These are phyloP conservation scores for Epizoanthus ramosus DNA, from an alignment of 92 coral and sea anemone species.

Conservation along the genomic window DNA sequence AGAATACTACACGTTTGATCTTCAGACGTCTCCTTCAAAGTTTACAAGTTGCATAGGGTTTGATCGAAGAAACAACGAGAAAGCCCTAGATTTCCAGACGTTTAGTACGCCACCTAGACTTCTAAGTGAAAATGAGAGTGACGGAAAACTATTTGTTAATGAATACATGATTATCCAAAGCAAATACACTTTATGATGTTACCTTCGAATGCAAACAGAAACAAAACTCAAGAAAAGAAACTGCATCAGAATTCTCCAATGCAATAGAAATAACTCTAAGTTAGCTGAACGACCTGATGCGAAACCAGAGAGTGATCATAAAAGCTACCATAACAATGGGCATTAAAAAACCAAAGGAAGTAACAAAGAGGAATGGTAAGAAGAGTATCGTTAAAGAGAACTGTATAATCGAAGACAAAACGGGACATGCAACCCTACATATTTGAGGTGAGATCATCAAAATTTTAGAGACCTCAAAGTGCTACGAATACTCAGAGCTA, in stretches of 20 bases:
- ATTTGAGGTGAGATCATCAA: constrained; percentile 44
- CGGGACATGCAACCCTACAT: constrained; percentile 56
- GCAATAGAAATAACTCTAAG: background rate
- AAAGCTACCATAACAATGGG: constrained; percentile 16
- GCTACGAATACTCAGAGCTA: constrained; percentile 49
- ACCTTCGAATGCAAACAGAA: background rate
- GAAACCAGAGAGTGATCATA: background rate
- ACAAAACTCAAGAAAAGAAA: background rate
- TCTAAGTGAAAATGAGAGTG: background rate
- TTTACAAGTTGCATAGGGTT: too few species aligned
- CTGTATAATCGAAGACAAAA: constrained; percentile 60
- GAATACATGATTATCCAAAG: background rate
- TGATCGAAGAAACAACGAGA: too few species aligned
- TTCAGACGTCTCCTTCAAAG: too few species aligned
- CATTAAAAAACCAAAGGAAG: constrained; percentile 44
- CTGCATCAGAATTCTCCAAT: background rate
- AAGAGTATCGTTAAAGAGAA: constrained; percentile 53
- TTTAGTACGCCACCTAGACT: background rate
- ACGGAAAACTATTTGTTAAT: background rate
- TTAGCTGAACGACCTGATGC: background rate
- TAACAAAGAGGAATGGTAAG: constrained; percentile 49
- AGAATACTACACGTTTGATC: too few species aligned
- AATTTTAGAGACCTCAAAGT: constrained; percentile 8
- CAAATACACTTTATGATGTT: background rate
- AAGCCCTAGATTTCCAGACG: constrained; percentile 32